phyloP scores from a whole-genome alignment of 2,113 vertebrate genomes.

The Zosterops japonicus region DNA sequence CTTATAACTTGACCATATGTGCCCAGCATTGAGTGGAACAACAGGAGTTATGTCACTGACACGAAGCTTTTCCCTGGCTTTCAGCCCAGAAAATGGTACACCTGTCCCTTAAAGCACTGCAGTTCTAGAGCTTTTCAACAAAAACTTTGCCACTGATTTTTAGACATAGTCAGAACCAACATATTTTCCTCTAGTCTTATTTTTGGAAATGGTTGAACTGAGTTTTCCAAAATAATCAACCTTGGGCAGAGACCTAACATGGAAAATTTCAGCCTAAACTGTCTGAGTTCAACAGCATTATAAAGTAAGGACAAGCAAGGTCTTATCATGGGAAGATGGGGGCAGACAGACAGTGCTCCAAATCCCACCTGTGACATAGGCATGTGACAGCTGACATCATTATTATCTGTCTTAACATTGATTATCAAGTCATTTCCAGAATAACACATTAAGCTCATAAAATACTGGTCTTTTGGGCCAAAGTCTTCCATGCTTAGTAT shows the following conservation, averaged over 20 bases:
- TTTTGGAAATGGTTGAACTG: constrained; percentile 52
- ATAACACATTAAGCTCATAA: neutral
- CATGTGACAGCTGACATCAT: neutral
- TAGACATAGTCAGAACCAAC: constrained; percentile 27
- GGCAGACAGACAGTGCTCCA: neutral
- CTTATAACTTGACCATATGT: neutral
- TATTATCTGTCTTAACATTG: neutral
- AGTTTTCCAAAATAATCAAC: constrained; percentile 62
- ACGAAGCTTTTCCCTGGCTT: neutral
- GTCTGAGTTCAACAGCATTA: neutral
- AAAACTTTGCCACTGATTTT: constrained; percentile 25
- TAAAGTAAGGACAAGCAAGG: neutral
- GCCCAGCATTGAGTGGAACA: neutral
- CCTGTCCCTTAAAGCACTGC: neutral
- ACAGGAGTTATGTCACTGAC: neutral
- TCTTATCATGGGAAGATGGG: neutral
- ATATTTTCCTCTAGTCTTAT: constrained; percentile 50
- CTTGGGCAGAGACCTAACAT: constrained; percentile 17
- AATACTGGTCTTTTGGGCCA: neutral
- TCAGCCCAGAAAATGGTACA: neutral
- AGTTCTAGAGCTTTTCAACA: constrained; percentile 12
- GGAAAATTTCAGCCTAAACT: constrained; percentile 44
- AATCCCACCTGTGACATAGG: neutral
- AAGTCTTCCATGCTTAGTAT: neutral
- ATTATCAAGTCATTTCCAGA: neutral